Evolutionary conservation across 1,140 invertebrate genomes (phyloP), one percentile per base, ranked within the genome.

Genomic region (Habropoda laboriosa): DNA sequence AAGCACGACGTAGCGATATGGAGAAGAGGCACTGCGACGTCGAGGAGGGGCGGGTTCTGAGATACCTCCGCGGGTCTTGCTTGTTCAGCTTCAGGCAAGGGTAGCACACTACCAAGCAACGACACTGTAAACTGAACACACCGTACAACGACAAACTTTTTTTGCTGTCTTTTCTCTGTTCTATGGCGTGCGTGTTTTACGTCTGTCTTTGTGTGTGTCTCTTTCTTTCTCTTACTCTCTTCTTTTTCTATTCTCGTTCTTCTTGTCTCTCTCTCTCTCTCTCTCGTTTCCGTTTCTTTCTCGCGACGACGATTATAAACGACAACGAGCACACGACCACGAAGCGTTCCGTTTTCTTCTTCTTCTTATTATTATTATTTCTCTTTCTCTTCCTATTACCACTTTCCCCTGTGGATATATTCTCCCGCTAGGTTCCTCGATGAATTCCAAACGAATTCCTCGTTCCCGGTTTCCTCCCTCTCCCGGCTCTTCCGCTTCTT

Each of bases 11-110:
- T 85, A 83, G 82, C 79, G 82, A 75, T 85, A 75, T 67, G 88
- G 86, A 88, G 82, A 88, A 88, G 88, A 89, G 88, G 89, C 89
- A 90, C 89, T 89, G 88, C 88, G 83, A 77, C 80, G 83, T 84
- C 72, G 74, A 76, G 82, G 79, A 80, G 87, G 86, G 83, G 83
- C 85, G 86, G 88, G 86, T 86, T 86, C 84, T 87, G 80, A 81
- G 71, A 84, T 87, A 85, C 83, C 82, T 86, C 86, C 84, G 86
- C 87, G 84, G 86, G 78, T 79, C 83, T 88, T 87, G 67, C 86
- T 87, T 71, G 42, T 71, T 85, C 80, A 68, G 55, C 73, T 38
- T 79, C 74, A n/a, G 73, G 61, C 53, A 73, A 72, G 68, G 79
- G 35, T 85, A 85, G 73, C 79, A 81, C 83, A 85, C 78, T 80